These are phyloP conservation scores for Catamblyrhynchus diadema DNA, from an alignment of 2,797 vertebrate genomes.

Conservation along the genomic window DNA sequence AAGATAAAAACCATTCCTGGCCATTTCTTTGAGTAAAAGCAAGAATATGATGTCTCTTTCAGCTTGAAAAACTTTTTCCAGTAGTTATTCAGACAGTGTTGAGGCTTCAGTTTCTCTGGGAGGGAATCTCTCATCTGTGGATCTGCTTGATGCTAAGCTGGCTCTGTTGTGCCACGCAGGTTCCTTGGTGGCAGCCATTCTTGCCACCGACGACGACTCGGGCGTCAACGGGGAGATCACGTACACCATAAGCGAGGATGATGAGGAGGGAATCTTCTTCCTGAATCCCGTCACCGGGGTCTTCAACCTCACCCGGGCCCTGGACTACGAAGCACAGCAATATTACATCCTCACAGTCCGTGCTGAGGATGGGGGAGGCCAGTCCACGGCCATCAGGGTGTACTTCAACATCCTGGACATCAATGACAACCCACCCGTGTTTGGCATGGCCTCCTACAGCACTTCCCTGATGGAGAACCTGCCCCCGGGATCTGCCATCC, in stretches of 20 bases:
- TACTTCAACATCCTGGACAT: constrained; percentile 95
- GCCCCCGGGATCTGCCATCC: constrained; percentile 79
- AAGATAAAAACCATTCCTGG: neutral
- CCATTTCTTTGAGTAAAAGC: neutral
- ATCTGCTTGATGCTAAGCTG: neutral
- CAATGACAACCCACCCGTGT: constrained; percentile 90
- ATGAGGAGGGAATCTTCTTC: constrained; percentile 89
- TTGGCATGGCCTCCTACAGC: constrained; percentile 83
- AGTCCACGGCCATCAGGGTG: constrained; percentile 83
- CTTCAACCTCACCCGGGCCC: constrained; percentile 87
- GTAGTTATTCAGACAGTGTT: neutral
- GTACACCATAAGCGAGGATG: constrained; percentile 88
- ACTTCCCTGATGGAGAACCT: constrained; percentile 87
- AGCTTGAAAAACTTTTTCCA: neutral
- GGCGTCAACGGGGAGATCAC: constrained; percentile 93
- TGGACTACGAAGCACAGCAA: constrained; percentile 91
- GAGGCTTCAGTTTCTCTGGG: neutral
- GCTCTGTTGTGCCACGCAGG: constrained; percentile 67
- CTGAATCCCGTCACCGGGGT: constrained; percentile 93
- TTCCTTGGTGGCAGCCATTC: constrained; percentile 92
- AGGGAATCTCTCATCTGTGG: too few relatives aligned
- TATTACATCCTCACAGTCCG: constrained; percentile 88
- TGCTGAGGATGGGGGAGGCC: constrained; percentile 90
- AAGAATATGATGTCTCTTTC: neutral
- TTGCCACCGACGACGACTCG: constrained; percentile 92